These are phyloP conservation scores for Trissolcus basalis DNA, from an alignment of 1,140 invertebrate species.

Conservation along the genomic window DNA sequence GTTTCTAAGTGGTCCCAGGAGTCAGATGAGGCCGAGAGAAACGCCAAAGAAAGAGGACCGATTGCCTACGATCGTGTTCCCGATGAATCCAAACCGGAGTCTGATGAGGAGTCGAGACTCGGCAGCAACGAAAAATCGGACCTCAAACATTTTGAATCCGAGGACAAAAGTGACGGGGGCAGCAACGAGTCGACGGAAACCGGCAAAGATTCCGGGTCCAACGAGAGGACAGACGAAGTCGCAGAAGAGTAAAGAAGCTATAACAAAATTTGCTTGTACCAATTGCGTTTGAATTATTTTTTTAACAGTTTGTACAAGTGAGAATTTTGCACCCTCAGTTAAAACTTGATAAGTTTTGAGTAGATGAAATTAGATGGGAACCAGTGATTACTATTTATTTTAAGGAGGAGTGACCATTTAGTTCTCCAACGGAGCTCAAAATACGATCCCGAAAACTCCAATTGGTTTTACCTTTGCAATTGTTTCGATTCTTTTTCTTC, in stretches of 20 bases:
- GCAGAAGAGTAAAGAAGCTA: slow-evolving; percentile 14
- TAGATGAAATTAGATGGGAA: too few relatives aligned
- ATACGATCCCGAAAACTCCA: too few relatives aligned
- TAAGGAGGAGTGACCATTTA: not conserved
- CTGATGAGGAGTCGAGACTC: slow-evolving; percentile 1
- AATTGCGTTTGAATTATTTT: too few relatives aligned
- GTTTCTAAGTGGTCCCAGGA: slow-evolving; percentile 29
- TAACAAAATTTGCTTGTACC: too few relatives aligned
- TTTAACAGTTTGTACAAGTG: too few relatives aligned
- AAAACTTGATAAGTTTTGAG: too few relatives aligned
- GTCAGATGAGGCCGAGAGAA: slow-evolving; percentile 17
- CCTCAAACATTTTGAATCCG: slow-evolving; percentile 3
- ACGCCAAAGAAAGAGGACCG: slow-evolving; percentile 34
- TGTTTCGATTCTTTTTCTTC: slow-evolving; percentile 18
- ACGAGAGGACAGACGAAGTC: slow-evolving; percentile 42
- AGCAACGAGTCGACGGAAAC: too few relatives aligned
- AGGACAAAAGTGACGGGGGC: slow-evolving; percentile 1
- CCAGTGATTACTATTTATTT: too few relatives aligned
- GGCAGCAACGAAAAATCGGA: slow-evolving; percentile 15
- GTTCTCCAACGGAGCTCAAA: slow-evolving; percentile 11
- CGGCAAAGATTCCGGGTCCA: not conserved
- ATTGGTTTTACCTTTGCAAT: too few relatives aligned
- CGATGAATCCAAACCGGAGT: slow-evolving; percentile 8
- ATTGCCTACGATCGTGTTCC: slow-evolving; percentile 21
- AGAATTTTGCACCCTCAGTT: too few relatives aligned